phyloP scores from a whole-genome alignment of 1,140 invertebrate genomes.

The Aphelinus certus region DNA sequence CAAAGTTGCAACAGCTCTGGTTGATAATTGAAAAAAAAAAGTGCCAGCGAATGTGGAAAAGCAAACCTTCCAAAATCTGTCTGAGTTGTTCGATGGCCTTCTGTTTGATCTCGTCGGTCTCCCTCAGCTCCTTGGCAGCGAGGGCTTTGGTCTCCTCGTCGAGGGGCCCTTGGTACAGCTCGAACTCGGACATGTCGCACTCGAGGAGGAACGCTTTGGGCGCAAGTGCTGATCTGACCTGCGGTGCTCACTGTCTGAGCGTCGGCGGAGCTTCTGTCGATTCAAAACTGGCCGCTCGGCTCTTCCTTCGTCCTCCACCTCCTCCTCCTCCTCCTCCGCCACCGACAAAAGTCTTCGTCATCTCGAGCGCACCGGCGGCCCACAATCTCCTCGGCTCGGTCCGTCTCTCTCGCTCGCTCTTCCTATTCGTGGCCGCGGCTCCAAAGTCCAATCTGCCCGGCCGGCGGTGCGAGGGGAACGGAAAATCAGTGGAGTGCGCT shows the following conservation, averaged over 20 bases:
- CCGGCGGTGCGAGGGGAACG: no score
- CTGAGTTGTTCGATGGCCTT: constrained; percentile 70
- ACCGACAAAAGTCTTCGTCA: constrained; percentile 7
- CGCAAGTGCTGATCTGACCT: no score
- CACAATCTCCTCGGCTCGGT: constrained; percentile 5
- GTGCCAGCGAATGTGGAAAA: not conserved
- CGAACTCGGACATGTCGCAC: constrained; percentile 32
- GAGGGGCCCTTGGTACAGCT: constrained; percentile 43
- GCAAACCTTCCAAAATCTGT: constrained; percentile 69
- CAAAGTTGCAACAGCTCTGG: no score
- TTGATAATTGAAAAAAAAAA: constrained; percentile 3
- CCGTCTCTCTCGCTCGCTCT: not conserved
- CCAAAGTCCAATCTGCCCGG: constrained; percentile 21
- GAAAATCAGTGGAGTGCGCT: not conserved
- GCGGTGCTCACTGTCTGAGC: constrained; percentile 16
- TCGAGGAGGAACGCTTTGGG: not conserved
- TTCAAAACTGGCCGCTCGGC: not conserved
- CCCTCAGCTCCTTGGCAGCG: constrained; percentile 73
- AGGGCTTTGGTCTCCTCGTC: constrained; percentile 63
- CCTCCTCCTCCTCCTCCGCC: constrained; percentile 8
- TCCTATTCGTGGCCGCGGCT: constrained; percentile 12
- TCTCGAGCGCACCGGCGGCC: constrained; percentile 21
- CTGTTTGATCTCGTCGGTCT: constrained; percentile 72
- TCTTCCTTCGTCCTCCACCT: constrained; percentile 36
- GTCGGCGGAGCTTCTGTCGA: constrained; percentile 28